Evolutionary conservation across 2,797 vertebrate species (phyloP).

Genomic region (Bryconaethiops microstoma): DNA sequence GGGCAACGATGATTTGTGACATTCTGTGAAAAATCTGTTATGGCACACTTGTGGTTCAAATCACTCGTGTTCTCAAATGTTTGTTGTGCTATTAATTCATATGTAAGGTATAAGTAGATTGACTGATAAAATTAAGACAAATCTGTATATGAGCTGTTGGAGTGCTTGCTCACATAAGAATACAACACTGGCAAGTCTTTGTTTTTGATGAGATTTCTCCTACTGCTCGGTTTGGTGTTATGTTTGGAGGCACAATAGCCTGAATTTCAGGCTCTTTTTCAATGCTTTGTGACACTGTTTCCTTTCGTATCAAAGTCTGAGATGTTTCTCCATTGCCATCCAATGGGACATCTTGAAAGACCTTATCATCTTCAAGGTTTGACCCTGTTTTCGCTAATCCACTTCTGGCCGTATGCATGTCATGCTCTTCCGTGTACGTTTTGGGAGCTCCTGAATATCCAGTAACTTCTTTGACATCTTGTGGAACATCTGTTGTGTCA

Average conservation of each 20-base stretch:
- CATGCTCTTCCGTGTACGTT: neutral
- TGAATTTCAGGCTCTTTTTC: constrained; percentile 22
- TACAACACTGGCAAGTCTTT: constrained; percentile 75
- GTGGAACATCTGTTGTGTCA: neutral
- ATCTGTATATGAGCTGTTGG: neutral
- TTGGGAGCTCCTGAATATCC: neutral
- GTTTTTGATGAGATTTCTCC: constrained; percentile 53
- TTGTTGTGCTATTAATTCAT: neutral
- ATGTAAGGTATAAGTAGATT: neutral
- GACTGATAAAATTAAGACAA: neutral
- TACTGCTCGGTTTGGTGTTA: constrained; percentile 25
- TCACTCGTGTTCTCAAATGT: neutral
- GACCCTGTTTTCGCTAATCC: neutral
- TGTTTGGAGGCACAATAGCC: neutral
- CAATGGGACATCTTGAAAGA: constrained; percentile 15
- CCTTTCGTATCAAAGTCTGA: neutral
- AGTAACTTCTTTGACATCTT: constrained; percentile 4
- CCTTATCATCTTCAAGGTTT: constrained; percentile 9
- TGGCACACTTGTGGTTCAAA: neutral
- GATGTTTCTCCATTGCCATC: constrained; percentile 5
- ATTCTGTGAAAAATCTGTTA: neutral
- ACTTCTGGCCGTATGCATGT: neutral
- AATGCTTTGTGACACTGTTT: neutral
- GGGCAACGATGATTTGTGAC: constrained; percentile 7
- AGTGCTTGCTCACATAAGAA: constrained; percentile 69